Conservation (phyloP, 2,888 invertebrate species). For the Scaptomyza reducta region DNA sequence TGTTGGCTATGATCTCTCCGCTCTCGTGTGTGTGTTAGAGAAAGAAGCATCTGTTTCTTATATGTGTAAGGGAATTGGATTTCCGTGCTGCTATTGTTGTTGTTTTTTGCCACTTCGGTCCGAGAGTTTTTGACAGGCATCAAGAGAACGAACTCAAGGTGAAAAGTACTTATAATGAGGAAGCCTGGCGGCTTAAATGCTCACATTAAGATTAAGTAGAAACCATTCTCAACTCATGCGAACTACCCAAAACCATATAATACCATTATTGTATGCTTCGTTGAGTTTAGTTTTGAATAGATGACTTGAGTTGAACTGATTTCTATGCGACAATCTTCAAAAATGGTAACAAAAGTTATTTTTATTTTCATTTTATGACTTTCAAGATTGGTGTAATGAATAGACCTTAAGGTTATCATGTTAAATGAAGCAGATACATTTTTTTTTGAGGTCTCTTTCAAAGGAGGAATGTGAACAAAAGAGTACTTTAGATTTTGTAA, state of each 20-base stretch:
- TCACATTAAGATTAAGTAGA: slow-evolving; percentile 31
- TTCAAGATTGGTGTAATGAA: slow-evolving; percentile 11
- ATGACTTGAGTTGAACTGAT: slow-evolving; percentile 22
- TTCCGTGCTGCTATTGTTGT: slow-evolving; percentile 34
- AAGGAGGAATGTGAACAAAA: slow-evolving; percentile 15
- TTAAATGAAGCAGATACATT: slow-evolving; percentile 1
- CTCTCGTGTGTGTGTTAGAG: slow-evolving; percentile 38
- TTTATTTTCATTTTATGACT: slow-evolving; percentile 3
- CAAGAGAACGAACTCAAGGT: slow-evolving; percentile 54
- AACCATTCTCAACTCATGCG: slow-evolving; percentile 11
- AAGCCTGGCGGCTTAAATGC: slow-evolving; percentile 41
- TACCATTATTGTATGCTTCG: slow-evolving; percentile 3
- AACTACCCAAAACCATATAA: slow-evolving; percentile 12
- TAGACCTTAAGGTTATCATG: background rate
- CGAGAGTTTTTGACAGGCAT: slow-evolving; percentile 37
- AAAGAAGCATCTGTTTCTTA: slow-evolving; percentile 70
- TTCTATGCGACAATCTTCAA: slow-evolving; percentile 22
- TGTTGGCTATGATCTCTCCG: slow-evolving; percentile 72
- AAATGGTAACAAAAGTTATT: slow-evolving; percentile 25
- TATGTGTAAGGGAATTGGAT: slow-evolving; percentile 44
- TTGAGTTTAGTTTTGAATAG: slow-evolving; percentile 4
- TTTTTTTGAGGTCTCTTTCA: too few species aligned
- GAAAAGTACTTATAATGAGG: slow-evolving; percentile 69
- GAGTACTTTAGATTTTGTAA: slow-evolving; percentile 2
- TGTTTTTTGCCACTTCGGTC: slow-evolving; percentile 61